Evolutionary conservation across 2,797 vertebrate genomes (phyloP).

Genomic region (Pseudomugil gertrudae): DNA sequence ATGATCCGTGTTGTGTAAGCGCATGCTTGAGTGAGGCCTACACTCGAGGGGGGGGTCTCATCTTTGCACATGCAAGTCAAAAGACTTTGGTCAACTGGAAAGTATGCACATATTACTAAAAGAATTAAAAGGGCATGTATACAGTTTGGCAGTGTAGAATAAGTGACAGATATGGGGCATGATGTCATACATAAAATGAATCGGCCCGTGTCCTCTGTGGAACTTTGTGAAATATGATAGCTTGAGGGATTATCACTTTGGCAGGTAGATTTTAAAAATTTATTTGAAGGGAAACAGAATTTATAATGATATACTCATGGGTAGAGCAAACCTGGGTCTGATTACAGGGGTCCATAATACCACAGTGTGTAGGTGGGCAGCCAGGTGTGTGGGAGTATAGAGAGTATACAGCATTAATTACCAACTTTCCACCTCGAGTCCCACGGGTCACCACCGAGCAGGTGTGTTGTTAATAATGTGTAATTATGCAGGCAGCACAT

Average conservation of each 20-base stretch:
- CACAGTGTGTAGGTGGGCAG: slow-evolving; percentile 5
- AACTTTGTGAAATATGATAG: slow-evolving; percentile 40
- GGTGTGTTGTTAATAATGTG: slow-evolving; percentile 64
- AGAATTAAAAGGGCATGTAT: neutral
- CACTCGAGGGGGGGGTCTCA: neutral
- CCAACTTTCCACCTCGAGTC: slow-evolving; percentile 38
- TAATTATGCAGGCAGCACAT: slow-evolving; percentile 54
- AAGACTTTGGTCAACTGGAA: slow-evolving; percentile 13
- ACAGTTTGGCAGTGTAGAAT: slow-evolving; percentile 5
- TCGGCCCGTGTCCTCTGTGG: slow-evolving; percentile 31
- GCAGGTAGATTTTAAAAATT: slow-evolving; percentile 39
- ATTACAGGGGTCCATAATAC: slow-evolving; percentile 10
- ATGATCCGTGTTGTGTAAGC: neutral
- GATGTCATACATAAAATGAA: slow-evolving; percentile 34
- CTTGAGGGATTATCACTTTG: slow-evolving; percentile 49
- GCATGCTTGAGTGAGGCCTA: slow-evolving; percentile 15
- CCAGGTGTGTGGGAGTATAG: slow-evolving; percentile 31
- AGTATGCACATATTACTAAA: slow-evolving; percentile 6
- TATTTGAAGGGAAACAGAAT: slow-evolving; percentile 24
- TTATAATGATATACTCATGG: slow-evolving; percentile 33
- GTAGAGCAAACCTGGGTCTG: slow-evolving; percentile 8
- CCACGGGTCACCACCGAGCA: slow-evolving; percentile 50
- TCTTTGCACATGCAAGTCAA: slow-evolving; percentile 33
- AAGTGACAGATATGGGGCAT: neutral
- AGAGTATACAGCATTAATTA: slow-evolving; percentile 44